Percentiles rank a stretch among this genome's conserved stretches.
Conservation (phyloP, 2,888 invertebrate genomes). For the Netelia fuscicornis region DNA sequence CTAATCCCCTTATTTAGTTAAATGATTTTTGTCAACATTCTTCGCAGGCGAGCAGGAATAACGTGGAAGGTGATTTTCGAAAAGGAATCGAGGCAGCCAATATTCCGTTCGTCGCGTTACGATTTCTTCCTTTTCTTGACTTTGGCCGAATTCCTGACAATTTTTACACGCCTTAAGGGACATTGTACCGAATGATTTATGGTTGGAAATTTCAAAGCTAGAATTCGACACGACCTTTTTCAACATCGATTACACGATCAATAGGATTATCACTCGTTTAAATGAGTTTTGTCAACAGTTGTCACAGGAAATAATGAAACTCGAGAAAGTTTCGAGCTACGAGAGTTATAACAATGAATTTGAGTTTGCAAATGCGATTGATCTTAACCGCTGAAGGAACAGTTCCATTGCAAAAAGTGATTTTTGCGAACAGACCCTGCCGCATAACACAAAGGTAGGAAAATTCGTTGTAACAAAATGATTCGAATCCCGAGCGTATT, state of each 20-base stretch:
- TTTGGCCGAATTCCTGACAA: background rate
- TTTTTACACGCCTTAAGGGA: background rate
- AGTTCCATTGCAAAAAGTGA: slow-evolving; percentile 66
- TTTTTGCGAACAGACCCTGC: slow-evolving; percentile 66
- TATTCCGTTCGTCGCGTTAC: background rate
- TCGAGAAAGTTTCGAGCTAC: slow-evolving; percentile 53
- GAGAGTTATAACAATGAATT: slow-evolving; percentile 5
- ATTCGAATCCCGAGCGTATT: background rate
- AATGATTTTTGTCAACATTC: slow-evolving; percentile 66
- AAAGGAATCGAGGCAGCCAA: background rate
- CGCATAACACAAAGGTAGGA: slow-evolving; percentile 60
- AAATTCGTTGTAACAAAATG: slow-evolving; percentile 6
- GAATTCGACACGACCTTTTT: background rate
- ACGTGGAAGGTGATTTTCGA: slow-evolving; percentile 2
- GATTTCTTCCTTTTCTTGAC: background rate
- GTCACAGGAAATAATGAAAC: slow-evolving; percentile 71
- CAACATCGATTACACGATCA: slow-evolving; percentile 57
- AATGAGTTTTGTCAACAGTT: slow-evolving; percentile 75
- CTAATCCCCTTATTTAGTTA: slow-evolving; percentile 51
- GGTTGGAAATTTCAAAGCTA: background rate
- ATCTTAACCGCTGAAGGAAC: slow-evolving; percentile 26
- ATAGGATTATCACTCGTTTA: slow-evolving; percentile 65
- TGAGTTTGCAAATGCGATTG: slow-evolving; percentile 16
- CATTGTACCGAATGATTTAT: background rate
- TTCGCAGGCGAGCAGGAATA: slow-evolving; percentile 61